Conservation (phyloP, 2,113 vertebrate genomes). For the Nyctibius bracteatus region DNA sequence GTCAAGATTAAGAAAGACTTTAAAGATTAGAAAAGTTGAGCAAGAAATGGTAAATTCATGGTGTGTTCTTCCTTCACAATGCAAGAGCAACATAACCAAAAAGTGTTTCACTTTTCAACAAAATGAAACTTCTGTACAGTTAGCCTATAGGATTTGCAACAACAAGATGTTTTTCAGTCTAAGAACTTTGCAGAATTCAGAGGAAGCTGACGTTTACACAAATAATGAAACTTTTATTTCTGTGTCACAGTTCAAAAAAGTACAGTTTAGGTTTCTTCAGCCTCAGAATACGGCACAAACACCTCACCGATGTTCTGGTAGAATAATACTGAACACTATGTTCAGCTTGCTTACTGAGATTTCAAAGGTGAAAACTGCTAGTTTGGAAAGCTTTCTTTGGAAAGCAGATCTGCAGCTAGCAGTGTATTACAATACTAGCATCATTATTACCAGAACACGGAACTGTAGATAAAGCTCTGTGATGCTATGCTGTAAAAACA, state of each 20-base stretch:
- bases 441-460: not conserved
- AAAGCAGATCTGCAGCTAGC: not conserved
- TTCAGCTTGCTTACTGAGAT: not conserved
- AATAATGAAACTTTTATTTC: not conserved
- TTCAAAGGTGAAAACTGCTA: not conserved
- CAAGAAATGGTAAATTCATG: fast-evolving
- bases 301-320: not conserved
- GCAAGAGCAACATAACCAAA: not conserved
- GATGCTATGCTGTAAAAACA: not conserved
- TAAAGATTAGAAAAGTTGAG: not conserved
- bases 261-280: not conserved
- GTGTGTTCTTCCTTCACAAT: not conserved
- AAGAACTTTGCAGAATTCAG: not conserved
- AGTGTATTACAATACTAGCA: not conserved
- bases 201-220: not conserved
- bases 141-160: not conserved
- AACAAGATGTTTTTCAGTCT: not conserved
- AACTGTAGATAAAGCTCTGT: not conserved
- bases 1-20: not conserved
- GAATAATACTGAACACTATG: not conserved
- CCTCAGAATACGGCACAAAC: not conserved
- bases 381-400: not conserved
- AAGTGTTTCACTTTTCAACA: fast-evolving
- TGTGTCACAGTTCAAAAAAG: not conserved
- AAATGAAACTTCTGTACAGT: not conserved